Base-by-base conservation (phyloP, 2,888 invertebrate species). In the Cheiracanthium punctorium region DNA sequence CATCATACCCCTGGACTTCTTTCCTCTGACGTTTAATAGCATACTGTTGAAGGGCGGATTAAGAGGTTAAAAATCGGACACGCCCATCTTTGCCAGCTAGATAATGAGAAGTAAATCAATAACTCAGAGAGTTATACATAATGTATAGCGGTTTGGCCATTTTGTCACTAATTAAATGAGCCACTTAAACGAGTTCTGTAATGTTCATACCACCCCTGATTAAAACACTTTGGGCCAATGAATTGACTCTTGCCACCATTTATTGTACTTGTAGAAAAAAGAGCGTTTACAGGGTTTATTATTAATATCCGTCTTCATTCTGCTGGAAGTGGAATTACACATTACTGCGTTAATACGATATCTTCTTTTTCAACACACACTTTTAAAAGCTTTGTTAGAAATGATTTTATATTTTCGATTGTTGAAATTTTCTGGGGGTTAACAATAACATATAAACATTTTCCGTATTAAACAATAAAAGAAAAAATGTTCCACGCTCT, bases 151-250 rank as follows among this genome's bases (percentile, higher is more conserved):
- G 32, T 69, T 67, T 20, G 69, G 37, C 33, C 33, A 7, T 69
- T 69, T 37, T 69, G 33, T 37, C 69, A n/a, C 33, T 69, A 69
- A 69, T 69, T 69, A 69, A 69, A 69, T 69, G 69, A 69, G 37
- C 33, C 33, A 33, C 69, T 69, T 24, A 58, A 58, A 24, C 58
- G 1, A 8, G 24, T 24, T 24, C 58, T 58, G 58, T 58, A 58
- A 58, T 58, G 58, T 24, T 58, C 58, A 24, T 58, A 58, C 58
- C 58, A 58, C 24, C 24, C 24, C 24, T 58, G 58, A 58, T 58
- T 58, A 24, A 58, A 24, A 2, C 58, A 58, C 1, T 24, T 20
- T 7, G 20, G 20, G 58, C 2, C 58, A 58, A 24, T 24, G 24
- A 24, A 58, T 58, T 24, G 58, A 24, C 58, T 58, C 1, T 24